A percentile compares a stretch with the other conserved stretches of the same genome.
Conservation (phyloP, 2,888 invertebrate species). For the Amaurobius ferox region DNA sequence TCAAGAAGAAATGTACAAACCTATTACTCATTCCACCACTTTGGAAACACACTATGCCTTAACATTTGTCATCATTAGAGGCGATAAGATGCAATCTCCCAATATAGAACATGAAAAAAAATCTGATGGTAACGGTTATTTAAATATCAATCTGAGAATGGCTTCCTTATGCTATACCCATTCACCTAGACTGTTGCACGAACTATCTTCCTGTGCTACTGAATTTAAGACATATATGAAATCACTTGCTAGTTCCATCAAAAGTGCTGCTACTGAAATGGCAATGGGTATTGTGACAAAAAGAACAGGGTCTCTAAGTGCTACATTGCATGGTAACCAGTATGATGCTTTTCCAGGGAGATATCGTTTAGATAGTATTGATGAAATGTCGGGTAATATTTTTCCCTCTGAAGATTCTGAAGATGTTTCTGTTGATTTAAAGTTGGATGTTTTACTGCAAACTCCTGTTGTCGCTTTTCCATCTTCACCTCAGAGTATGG, state of each 20-base stretch:
- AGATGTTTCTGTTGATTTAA: conserved; percentile 56
- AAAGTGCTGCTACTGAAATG: conserved; percentile 94
- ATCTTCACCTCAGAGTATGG: conserved; percentile 84
- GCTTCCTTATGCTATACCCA: conserved; percentile 96
- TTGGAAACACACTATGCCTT: conserved; percentile 79
- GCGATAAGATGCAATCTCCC: conserved; percentile 16
- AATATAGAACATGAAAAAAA: background rate
- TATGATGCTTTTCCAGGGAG: conserved; percentile 17
- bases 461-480: conserved; percentile 95
- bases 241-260: conserved; percentile 89
- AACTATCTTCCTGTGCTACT: conserved; percentile 90
- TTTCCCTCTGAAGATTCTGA: conserved; percentile 25
- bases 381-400: conserved; percentile 72
- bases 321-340: conserved; percentile 47
- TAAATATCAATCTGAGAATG: conserved; percentile 82
- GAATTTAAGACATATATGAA: conserved; percentile 93
- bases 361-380: conserved; percentile 74
- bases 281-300: conserved; percentile 85
- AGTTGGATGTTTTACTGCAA: conserved; percentile 87
- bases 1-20: conserved; percentile 78
- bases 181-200: conserved; percentile 89
- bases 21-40: conserved; percentile 75
- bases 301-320: conserved; percentile 61
- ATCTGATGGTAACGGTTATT: conserved; percentile 29
- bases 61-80: conserved; percentile 78